These are phyloP conservation scores for Harpegnathos saltator DNA, from an alignment of 1,140 invertebrate genomes.

Conservation along the genomic window DNA sequence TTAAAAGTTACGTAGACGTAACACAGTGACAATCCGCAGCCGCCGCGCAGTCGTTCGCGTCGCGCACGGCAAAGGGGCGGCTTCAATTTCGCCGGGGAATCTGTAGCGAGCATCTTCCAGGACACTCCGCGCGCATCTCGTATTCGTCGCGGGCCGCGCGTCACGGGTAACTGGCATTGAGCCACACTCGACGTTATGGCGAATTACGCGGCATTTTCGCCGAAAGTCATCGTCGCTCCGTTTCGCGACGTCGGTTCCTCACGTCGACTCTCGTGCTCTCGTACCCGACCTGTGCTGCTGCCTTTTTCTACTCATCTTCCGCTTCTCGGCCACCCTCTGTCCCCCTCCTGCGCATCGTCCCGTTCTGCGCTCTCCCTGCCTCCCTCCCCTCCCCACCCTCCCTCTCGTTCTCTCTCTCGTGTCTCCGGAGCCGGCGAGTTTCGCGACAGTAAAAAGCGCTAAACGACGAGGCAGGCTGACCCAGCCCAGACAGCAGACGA, in stretches of 20 bases:
- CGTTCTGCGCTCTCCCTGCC: no score
- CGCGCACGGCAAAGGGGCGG: neutral
- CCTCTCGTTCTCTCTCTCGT: slow-evolving; percentile 2
- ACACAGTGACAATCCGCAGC: no score
- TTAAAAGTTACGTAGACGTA: no score
- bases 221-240: neutral
- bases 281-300: neutral
- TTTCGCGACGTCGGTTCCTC: slow-evolving; percentile 13
- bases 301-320: slow-evolving; percentile 24
- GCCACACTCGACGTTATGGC: neutral
- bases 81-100: neutral
- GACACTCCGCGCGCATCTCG: neutral
- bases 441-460: slow-evolving; percentile 61
- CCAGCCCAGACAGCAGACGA: slow-evolving; percentile 42
- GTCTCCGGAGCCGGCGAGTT: slow-evolving; percentile 57
- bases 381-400: no score
- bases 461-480: slow-evolving; percentile 63
- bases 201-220: slow-evolving; percentile 8
- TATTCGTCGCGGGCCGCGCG: neutral
- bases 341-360: neutral
- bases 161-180: neutral
- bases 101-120: neutral
- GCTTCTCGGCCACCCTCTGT: neutral
- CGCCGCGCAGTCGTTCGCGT: neutral
- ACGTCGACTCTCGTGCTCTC: neutral